Conservation (phyloP, 2,797 vertebrate genomes). For the Xiphorhynchus erythropygius region DNA sequence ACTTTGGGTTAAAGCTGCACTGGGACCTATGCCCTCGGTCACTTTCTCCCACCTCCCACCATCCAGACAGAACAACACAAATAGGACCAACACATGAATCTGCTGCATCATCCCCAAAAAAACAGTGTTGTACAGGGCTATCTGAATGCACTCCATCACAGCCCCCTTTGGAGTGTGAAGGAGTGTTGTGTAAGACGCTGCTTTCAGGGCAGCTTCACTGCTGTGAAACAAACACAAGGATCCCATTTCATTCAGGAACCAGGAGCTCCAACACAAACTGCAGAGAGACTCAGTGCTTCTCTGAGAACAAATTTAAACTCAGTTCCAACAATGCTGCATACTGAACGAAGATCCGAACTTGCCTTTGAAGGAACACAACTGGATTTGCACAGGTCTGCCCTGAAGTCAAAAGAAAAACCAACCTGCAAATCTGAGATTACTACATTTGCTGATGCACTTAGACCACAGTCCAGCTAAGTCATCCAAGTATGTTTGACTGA, state of each 20-base stretch:
- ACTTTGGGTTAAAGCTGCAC: neutral
- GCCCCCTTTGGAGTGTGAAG: neutral
- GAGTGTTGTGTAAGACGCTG: neutral
- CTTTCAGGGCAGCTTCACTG: neutral
- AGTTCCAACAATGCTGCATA: neutral
- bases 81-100: neutral
- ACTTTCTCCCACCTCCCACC: neutral
- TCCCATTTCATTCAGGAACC: neutral
- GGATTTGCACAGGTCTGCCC: neutral
- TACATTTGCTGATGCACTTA: neutral
- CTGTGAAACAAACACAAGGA: neutral
- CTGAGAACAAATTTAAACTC: neutral
- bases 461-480: neutral
- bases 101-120: neutral
- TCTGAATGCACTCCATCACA: neutral
- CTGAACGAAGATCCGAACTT: fast-evolving
- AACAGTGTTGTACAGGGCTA: neutral
- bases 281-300: neutral
- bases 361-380: neutral
- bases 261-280: neutral
- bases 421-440: neutral
- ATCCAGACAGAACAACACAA: neutral
- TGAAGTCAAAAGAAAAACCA: neutral
- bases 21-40: neutral
- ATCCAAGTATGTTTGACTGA: neutral